Evolutionary conservation across 2,113 vertebrate species (phyloP).

Genomic region (Butorides virescens): DNA sequence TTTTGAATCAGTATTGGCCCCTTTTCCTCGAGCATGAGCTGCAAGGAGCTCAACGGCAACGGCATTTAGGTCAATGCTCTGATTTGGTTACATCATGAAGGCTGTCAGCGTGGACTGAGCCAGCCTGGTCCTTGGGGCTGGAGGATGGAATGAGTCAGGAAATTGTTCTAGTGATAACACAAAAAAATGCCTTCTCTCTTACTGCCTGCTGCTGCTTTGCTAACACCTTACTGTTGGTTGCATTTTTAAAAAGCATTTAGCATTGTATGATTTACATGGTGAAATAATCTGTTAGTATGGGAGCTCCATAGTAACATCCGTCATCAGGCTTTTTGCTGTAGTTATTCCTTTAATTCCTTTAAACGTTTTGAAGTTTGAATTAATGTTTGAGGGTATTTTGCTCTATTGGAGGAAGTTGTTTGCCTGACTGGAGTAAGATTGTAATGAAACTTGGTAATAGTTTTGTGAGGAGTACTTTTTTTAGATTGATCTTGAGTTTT

Average conservation of each 20-base stretch:
- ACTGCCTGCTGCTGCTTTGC: background rate
- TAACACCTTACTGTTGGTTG: background rate
- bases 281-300: background rate
- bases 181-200: background rate
- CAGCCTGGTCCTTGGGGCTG: background rate
- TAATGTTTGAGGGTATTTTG: background rate
- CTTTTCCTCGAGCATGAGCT: background rate
- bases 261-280: background rate
- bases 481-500: background rate
- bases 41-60: background rate
- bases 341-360: background rate
- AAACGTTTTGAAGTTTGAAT: background rate
- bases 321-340: background rate
- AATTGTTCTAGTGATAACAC: background rate
- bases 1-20: background rate
- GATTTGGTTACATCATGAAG: background rate
- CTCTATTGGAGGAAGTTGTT: background rate
- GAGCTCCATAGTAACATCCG: background rate
- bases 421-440: background rate
- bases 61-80: constrained; percentile 31
- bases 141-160: background rate
- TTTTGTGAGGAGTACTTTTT: background rate
- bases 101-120: background rate
- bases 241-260: background rate
- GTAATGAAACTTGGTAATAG: background rate